Evolutionary conservation across 2,113 vertebrate species (phyloP).

Genomic region (Bubalus kerabau): DNA sequence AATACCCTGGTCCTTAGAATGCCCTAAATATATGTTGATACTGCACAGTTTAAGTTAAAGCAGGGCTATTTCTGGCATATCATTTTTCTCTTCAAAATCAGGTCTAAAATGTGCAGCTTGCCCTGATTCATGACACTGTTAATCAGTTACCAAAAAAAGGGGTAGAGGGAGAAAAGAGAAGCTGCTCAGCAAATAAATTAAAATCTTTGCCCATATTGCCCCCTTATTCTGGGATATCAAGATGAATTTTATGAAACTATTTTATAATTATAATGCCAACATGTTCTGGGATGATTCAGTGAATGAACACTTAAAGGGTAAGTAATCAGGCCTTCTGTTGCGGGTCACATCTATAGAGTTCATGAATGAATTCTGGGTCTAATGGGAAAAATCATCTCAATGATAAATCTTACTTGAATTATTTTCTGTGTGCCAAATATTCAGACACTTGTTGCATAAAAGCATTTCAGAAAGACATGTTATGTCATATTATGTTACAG

Average conservation of each 20-base stretch:
- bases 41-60: not conserved
- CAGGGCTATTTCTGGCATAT: not conserved
- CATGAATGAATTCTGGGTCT: not conserved
- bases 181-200: not conserved
- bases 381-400: not conserved
- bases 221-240: not conserved
- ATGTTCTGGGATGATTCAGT: not conserved
- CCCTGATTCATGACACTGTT: not conserved
- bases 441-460: not conserved
- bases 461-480: not conserved
- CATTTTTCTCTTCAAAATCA: not conserved
- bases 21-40: not conserved
- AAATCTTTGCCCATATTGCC: not conserved
- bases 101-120: not conserved
- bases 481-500: not conserved
- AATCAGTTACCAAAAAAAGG: not conserved
- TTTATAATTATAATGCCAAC: not conserved
- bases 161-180: not conserved
- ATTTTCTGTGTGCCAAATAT: not conserved
- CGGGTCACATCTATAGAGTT: not conserved
- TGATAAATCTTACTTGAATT: not conserved
- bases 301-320: not conserved
- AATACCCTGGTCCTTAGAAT: not conserved
- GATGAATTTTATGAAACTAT: not conserved
- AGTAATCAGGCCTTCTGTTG: not conserved